Evolutionary conservation across 2,888 invertebrate genomes (phyloP), one percentile per base, ranked within the genome.

Genomic region (Lissonota sp.): DNA sequence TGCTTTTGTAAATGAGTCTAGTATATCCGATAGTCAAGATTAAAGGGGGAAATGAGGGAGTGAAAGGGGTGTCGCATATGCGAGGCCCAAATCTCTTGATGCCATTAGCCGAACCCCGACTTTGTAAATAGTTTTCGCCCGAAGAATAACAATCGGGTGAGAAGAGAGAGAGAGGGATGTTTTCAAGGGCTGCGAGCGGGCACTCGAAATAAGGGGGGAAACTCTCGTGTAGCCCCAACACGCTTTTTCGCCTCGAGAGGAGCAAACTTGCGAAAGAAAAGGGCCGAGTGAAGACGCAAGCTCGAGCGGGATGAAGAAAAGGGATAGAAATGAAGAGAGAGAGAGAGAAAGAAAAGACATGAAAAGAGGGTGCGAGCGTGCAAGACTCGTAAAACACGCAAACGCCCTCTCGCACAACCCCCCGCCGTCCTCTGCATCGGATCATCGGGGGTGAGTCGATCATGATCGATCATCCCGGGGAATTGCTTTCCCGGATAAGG

Each of bases 91-190:
- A 91, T 92, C 91, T 90, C 89, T 91, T 90, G 89, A 91, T 90
- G 88, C 91, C 88, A 91, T 91, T 91, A 91, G 90, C 85, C 66
- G n/a, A 6, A 58, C 78, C 85, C 86, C 90, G 90, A 90, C 90
- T 91, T 91, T 91, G 92, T 91, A 92, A 92, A 92, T 91, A 92
- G 91, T 92, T 92, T 92, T 92, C 88, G 89, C 85, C 86, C 77
- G 86, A 88, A 88, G 91, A 92, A 92, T 91, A 92, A 92, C 92
- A 92, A 90, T 88, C 89, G 89, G 83, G 79, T 84, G 86, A 12
- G 39, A 4, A 62, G 40, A 69, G 69, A 73, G 69, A 57, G 69
- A 73, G 80, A 71, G 42, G 75, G 72, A 39, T 40, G 14, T 14
- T 53, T 14, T 55, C 84, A 82, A 80, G 81, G 77, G 55, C 55